These are phyloP conservation scores for Tetramorium simillimum DNA, from an alignment of 1,140 invertebrate species.

Conservation along the genomic window DNA sequence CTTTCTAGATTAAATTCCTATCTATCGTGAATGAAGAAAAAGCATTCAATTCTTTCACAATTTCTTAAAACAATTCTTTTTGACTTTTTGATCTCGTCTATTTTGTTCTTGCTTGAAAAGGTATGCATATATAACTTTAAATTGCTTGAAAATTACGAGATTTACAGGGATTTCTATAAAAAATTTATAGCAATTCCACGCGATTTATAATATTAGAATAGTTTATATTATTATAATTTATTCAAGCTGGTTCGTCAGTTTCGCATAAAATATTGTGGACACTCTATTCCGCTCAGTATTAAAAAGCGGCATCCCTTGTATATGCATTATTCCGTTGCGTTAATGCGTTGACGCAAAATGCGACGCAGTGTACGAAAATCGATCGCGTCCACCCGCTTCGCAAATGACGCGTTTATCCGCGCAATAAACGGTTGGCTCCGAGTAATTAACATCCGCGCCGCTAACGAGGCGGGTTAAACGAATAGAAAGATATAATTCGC, in stretches of 20 bases:
- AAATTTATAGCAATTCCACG: neutral
- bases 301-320: conserved; percentile 1
- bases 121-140: neutral
- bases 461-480: conserved; percentile 43
- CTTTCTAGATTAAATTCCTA: neutral
- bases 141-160: neutral
- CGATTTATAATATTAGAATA: neutral
- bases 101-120: neutral
- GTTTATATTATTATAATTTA: conserved; percentile 16
- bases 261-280: neutral
- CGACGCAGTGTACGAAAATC: conserved; percentile 6
- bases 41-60: neutral
- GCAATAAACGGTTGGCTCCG: conserved; percentile 12
- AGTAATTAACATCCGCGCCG: conserved; percentile 43
- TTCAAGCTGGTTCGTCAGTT: conserved; percentile 3
- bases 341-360: conserved; percentile 19
- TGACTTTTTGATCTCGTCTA: neutral
- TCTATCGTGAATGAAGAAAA: neutral
- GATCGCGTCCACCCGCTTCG: conserved; percentile 17
- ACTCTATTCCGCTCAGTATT: conserved; percentile 3
- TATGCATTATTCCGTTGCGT: conserved; percentile 9
- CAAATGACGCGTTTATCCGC: conserved; percentile 43
- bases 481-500: neutral
- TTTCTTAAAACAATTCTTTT: neutral
- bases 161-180: neutral